These are phyloP conservation scores for Prunella fulvescens DNA, from an alignment of 2,113 vertebrate genomes.

Conservation along the genomic window DNA sequence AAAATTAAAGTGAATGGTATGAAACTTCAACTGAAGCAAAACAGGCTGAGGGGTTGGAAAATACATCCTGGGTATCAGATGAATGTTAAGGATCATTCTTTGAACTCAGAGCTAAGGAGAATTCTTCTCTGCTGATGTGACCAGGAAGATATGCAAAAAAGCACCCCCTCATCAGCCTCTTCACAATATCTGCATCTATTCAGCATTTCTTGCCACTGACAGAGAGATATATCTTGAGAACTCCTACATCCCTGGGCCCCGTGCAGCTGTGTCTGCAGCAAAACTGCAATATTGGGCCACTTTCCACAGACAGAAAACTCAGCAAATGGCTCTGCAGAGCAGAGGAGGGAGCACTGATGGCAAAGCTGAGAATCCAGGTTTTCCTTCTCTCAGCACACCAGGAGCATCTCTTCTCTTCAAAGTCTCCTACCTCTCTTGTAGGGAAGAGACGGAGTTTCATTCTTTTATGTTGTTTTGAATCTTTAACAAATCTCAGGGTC, in stretches of 20 bases:
- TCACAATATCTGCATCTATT: neutral
- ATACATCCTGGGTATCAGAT: fast-evolving
- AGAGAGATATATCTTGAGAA: neutral
- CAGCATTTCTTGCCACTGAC: neutral
- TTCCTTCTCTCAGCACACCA: neutral
- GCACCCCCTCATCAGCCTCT: neutral
- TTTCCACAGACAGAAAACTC: neutral
- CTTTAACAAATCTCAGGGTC: neutral
- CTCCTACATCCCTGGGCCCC: neutral
- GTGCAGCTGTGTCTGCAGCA: slow-evolving; percentile 2
- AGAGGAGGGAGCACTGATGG: neutral
- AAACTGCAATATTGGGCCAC: neutral
- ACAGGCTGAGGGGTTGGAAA: neutral
- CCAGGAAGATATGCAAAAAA: neutral
- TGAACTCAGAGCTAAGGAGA: neutral
- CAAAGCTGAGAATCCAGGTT: neutral
- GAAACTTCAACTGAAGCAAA: neutral
- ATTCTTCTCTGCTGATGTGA: neutral
- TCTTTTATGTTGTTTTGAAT: neutral
- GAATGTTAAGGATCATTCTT: neutral
- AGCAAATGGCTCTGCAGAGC: neutral
- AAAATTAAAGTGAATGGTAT: neutral
- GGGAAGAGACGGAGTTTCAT: neutral
- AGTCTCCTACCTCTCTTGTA: neutral
- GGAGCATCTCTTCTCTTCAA: neutral